A percentile compares a stretch with the other conserved stretches of the same genome.
Evolutionary conservation across 2,113 vertebrate genomes (phyloP).

Genomic region (Meleagris gallopavo): DNA sequence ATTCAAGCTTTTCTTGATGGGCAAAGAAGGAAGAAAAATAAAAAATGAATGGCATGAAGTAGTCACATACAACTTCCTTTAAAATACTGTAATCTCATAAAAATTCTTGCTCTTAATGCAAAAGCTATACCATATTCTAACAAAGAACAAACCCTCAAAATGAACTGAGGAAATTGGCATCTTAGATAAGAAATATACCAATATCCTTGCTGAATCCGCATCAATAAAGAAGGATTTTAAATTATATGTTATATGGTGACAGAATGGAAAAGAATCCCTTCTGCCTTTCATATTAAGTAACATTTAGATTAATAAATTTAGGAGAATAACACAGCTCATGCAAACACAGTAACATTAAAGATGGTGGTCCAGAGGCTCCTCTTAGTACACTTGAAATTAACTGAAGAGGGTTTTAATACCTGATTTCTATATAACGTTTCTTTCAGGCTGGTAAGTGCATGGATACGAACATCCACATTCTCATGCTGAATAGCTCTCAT

Average conservation of each 20-base stretch:
- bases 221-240: neutral
- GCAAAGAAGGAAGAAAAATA: neutral
- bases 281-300: neutral
- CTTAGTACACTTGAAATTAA: too few relatives aligned
- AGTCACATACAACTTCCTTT: neutral
- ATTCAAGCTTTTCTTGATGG: neutral
- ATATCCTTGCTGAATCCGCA: neutral
- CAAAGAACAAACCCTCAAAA: neutral
- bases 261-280: neutral
- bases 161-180: neutral
- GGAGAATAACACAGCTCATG: neutral
- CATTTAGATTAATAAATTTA: neutral
- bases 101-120: neutral
- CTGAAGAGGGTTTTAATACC: slow-evolving; percentile 72
- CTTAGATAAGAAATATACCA: neutral
- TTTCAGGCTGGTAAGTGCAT: slow-evolving; percentile 93
- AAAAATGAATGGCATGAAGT: neutral
- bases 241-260: neutral
- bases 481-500: slow-evolving; percentile 97
- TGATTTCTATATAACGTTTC: slow-evolving; percentile 95
- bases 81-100: neutral
- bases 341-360: neutral
- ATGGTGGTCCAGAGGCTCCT: neutral
- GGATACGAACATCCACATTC: slow-evolving; percentile 95
- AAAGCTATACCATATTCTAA: neutral